Conservation (phyloP, 2,888 invertebrate genomes). For the Cheilosia urbana region DNA sequence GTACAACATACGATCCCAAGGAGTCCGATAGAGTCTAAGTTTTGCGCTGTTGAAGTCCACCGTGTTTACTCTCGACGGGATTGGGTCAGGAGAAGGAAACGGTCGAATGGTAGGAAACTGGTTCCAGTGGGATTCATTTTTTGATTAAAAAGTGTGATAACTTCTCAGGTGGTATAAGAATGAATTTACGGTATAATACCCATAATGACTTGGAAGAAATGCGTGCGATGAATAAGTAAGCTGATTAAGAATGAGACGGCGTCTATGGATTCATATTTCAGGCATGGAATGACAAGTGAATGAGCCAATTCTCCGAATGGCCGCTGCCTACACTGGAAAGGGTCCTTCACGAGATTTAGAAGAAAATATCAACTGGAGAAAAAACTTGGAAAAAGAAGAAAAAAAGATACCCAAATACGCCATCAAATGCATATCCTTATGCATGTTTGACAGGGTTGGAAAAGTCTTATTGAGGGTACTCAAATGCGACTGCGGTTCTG, state of each 20-base stretch:
- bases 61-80: conserved; percentile 30
- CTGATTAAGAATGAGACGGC: too few relatives aligned
- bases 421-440: too few relatives aligned
- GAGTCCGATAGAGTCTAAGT: conserved; percentile 66
- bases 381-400: not conserved
- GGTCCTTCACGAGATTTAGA: too few relatives aligned
- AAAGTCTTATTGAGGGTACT: too few relatives aligned
- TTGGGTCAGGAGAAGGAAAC: conserved; percentile 48
- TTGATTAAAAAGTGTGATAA: not conserved
- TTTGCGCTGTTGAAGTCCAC: conserved; percentile 10
- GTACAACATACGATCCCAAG: conserved; percentile 32
- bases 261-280: too few relatives aligned
- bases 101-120: conserved; percentile 60
- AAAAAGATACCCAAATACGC: too few relatives aligned
- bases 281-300: too few relatives aligned
- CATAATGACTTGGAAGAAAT: not conserved
- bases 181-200: not conserved
- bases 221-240: not conserved
- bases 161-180: not conserved
- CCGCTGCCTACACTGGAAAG: too few relatives aligned
- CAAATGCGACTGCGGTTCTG: too few relatives aligned
- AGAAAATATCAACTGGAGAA: not conserved
- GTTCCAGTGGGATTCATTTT: conserved; percentile 23
- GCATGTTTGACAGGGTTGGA: too few relatives aligned
- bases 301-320: too few relatives aligned